A percentile compares a stretch with the other conserved stretches of the same genome.
These are phyloP conservation scores for Drosophila ananassae DNA, from an alignment of 1,140 invertebrate species.

Conservation along the genomic window DNA sequence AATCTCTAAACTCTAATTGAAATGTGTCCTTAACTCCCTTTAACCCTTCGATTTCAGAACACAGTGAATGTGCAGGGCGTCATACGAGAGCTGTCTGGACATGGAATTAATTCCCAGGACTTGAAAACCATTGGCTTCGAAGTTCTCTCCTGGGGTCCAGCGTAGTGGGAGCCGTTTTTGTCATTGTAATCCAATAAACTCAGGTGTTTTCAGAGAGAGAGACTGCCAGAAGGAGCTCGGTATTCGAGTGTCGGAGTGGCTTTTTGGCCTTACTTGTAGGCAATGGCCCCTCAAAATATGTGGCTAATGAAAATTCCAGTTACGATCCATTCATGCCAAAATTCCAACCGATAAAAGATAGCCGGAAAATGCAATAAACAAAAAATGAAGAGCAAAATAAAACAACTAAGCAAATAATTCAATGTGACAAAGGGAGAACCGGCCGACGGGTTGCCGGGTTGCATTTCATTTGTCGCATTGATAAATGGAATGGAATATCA, in stretches of 20 bases:
- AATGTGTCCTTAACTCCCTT: background rate
- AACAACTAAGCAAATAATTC: constrained; percentile 43
- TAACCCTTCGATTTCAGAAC: constrained; percentile 42
- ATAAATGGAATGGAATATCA: constrained; percentile 68
- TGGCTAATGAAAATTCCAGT: constrained; percentile 42
- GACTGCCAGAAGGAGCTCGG: background rate
- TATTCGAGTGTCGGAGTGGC: background rate
- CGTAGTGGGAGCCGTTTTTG: background rate
- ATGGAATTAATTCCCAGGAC: constrained; percentile 58
- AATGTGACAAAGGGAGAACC: constrained; percentile 33
- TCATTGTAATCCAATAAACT: constrained; percentile 21
- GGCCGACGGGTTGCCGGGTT: constrained; percentile 25
- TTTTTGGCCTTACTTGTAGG: background rate
- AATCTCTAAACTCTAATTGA: background rate
- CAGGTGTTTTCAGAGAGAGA: background rate
- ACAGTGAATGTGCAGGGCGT: constrained; percentile 50
- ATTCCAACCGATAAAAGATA: constrained; percentile 33
- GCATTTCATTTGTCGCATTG: constrained; percentile 71
- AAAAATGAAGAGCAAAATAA: background rate
- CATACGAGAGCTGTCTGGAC: constrained; percentile 48
- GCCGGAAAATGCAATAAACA: constrained; percentile 26
- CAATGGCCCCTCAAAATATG: constrained; percentile 13
- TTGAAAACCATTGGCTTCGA: constrained; percentile 63
- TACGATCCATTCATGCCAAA: constrained; percentile 13
- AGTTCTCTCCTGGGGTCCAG: constrained; percentile 77